Evolutionary conservation across 2,113 vertebrate genomes (phyloP).

Genomic region (Australoheros scitulus): DNA sequence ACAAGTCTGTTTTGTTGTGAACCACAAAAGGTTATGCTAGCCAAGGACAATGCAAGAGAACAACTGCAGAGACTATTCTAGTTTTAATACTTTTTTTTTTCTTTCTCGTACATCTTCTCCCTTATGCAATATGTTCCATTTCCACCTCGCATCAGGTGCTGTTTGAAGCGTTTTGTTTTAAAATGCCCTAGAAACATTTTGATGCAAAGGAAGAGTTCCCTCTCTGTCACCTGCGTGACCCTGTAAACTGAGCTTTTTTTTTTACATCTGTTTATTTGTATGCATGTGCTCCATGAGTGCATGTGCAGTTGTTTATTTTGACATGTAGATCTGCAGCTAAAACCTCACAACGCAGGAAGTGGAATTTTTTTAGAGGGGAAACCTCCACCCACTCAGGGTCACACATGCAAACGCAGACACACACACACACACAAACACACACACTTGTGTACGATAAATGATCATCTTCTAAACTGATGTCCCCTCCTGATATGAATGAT

Average conservation of each 20-base stretch:
- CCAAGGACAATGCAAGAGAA: neutral
- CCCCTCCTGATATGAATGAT: neutral
- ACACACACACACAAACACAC: neutral
- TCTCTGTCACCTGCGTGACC: constrained; percentile 71
- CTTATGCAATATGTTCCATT: constrained; percentile 60
- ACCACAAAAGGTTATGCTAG: neutral
- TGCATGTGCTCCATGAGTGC: constrained; percentile 36
- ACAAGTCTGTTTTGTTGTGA: neutral
- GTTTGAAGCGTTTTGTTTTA: constrained; percentile 49
- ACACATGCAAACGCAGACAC: neutral
- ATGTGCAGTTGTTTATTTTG: constrained; percentile 69
- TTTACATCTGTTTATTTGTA: constrained; percentile 26
- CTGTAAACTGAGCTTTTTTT: constrained; percentile 39
- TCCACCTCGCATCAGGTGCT: constrained; percentile 45
- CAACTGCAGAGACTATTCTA: neutral
- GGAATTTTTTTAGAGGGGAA: constrained; percentile 68
- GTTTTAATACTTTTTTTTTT: neutral
- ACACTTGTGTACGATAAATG: constrained; percentile 19
- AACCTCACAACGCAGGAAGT: constrained; percentile 74
- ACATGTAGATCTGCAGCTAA: constrained; percentile 52
- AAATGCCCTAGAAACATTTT: constrained; percentile 73
- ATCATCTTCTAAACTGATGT: neutral
- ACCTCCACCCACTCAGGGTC: constrained; percentile 63
- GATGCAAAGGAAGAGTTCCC: constrained; percentile 60
- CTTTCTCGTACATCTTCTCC: neutral